Base-by-base conservation (phyloP, 2,888 invertebrate species). In the Archaeoteleia sp. region DNA sequence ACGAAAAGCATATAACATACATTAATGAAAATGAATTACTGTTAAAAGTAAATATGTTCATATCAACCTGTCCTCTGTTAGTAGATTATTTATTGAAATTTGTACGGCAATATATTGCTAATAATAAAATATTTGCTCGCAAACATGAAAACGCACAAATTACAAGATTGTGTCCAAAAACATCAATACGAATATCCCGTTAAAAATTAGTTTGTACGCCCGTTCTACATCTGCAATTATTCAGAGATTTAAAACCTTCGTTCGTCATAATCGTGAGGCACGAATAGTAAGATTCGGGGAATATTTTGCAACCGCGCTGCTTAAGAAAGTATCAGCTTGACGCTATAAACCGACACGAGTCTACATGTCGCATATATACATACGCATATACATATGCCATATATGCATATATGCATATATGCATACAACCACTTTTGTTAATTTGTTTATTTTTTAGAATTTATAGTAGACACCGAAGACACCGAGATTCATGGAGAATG, bases 291-390 rank as follows among this genome's bases (percentile, higher is more conserved):
- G 20, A 65, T 65, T 53, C 30, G 30, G 32, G 70, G 62, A 54
- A 65, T 51, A 74, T 78, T 77, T 79, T 80, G 75, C 77, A 79
- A 80, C 72, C 77, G 75, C 76, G 71, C 75, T 77, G 75, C 66
- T 49, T 39, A 70, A 65, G 58, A 65, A 46, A 58, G 34, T 55
- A 65, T 65, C 42, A 29, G 45, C 32, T 61, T 17, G 34, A 37
- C 63, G 34, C 53, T 48, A 35, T 34, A 51, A 46, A 51, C 42
- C 53, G 58, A 54, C 53, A 53, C 39, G 58, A 61, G 54, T 30
- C 40, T 60, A 53, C 48, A 57, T 20, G 37, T 27, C 14, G 30
- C 23, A 13, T 32, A 23, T 39, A 14, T 34, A 34, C 48, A 1
- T 35, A 6, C 10, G 30, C 27, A 57, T 58, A 10, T 10, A 1